phyloP scores from a whole-genome alignment of 1,140 invertebrate genomes.

The Chionoecetes opilio region DNA sequence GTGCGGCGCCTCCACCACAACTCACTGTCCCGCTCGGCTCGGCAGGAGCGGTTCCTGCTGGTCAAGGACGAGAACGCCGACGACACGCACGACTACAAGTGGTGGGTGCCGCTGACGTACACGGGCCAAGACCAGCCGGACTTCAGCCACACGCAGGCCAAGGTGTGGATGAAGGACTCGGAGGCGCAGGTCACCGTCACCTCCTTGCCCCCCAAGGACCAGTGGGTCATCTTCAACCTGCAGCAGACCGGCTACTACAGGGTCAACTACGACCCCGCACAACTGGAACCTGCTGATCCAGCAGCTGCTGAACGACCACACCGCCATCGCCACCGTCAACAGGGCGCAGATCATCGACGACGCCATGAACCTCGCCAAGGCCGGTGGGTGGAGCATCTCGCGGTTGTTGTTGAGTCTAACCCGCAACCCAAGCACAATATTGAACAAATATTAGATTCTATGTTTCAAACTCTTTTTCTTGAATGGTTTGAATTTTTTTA shows the following conservation, averaged over 20 bases:
- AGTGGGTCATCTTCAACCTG: constrained; percentile 81
- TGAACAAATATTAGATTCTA: background rate
- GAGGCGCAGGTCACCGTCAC: constrained; percentile 65
- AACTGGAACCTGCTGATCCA: constrained; percentile 85
- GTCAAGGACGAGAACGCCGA: constrained; percentile 53
- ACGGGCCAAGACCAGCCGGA: constrained; percentile 51
- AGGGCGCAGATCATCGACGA: constrained; percentile 90
- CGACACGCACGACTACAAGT: constrained; percentile 73
- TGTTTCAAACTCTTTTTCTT: background rate
- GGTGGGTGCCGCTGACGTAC: constrained; percentile 81
- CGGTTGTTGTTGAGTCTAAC: background rate
- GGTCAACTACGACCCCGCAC: constrained; percentile 85
- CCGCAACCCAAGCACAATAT: background rate
- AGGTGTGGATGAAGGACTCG: constrained; percentile 79
- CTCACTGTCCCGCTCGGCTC: background rate
- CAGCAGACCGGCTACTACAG: constrained; percentile 84
- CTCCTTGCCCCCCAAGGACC: constrained; percentile 64
- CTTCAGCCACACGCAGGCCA: constrained; percentile 66
- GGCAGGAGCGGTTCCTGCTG: constrained; percentile 78
- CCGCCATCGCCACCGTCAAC: constrained; percentile 84
- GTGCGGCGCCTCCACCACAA: background rate
- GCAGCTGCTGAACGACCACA: constrained; percentile 83
- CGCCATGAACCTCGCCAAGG: constrained; percentile 91
- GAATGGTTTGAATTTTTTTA: background rate
- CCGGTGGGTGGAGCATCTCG: constrained; percentile 81